Conservation (phyloP, 2,797 vertebrate species). For the Acridotheres tristis region DNA sequence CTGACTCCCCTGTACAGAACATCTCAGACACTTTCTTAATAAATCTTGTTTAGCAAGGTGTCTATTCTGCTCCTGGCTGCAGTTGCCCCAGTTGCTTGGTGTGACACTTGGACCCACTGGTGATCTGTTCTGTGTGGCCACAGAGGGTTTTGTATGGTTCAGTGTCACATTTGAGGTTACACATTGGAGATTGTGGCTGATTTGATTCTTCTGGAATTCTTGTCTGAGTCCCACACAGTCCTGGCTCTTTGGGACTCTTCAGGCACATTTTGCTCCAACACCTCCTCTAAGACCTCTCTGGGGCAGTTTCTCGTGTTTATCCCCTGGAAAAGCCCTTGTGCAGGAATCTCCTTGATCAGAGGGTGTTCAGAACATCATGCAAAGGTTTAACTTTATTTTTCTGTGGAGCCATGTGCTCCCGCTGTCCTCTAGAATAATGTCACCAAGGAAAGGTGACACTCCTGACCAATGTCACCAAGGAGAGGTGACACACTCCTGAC, state of each 20-base stretch:
- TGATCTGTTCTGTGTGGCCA: background rate
- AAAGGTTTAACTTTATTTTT: background rate
- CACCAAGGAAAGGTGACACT: too few relatives aligned
- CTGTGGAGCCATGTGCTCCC: background rate
- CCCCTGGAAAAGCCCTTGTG: background rate
- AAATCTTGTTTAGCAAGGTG: background rate
- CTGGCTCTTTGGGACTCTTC: background rate
- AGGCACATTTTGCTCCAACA: background rate
- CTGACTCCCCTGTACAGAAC: background rate
- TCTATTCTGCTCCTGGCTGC: background rate
- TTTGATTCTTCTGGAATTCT: background rate
- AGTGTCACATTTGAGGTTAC: background rate
- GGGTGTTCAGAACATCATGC: background rate
- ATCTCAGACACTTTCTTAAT: background rate
- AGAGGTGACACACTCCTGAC: too few relatives aligned
- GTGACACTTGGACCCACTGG: rapidly evolving
- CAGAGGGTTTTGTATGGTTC: background rate
- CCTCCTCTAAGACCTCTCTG: background rate
- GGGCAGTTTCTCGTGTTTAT: background rate
- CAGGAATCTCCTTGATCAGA: background rate
- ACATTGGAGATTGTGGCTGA: background rate
- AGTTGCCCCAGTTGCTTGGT: background rate
- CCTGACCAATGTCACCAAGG: too few relatives aligned
- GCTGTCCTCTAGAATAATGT: background rate
- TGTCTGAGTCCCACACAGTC: background rate